These are phyloP conservation scores for Heliothis subflexa DNA, from an alignment of 1,140 invertebrate genomes.

Conservation along the genomic window DNA sequence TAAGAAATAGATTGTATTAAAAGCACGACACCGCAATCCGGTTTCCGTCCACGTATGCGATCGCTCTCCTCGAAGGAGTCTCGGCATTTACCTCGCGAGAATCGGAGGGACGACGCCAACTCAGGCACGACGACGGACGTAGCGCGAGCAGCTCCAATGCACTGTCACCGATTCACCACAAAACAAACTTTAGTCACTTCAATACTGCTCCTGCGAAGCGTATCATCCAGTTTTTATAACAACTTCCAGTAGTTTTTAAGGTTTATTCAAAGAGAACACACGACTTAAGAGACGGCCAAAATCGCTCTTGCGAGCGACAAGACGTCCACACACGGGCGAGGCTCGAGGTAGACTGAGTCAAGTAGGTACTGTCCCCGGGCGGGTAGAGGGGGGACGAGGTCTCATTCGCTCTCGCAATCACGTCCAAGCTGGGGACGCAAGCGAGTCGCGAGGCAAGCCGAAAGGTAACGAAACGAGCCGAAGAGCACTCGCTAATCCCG, in stretches of 20 bases:
- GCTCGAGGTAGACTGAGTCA: constrained; percentile 67
- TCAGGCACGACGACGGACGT: constrained; percentile 70
- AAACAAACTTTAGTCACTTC: constrained; percentile 63
- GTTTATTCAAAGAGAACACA: constrained; percentile 60
- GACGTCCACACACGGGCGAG: constrained; percentile 58
- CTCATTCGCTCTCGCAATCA: constrained; percentile 74
- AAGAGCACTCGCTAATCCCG: constrained; percentile 64
- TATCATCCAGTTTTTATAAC: constrained; percentile 58
- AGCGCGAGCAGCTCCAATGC: constrained; percentile 71
- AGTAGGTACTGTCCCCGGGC: constrained; percentile 63
- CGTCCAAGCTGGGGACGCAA: constrained; percentile 63
- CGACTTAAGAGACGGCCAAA: constrained; percentile 76
- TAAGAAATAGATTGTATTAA: constrained; percentile 59
- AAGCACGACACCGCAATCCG: constrained; percentile 69
- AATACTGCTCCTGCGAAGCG: constrained; percentile 47
- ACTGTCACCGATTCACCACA: constrained; percentile 76
- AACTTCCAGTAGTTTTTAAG: constrained; percentile 61
- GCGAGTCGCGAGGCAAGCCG: constrained; percentile 66
- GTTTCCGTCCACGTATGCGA: constrained; percentile 77
- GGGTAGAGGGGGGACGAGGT: constrained; percentile 66
- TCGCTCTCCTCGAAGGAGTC: constrained; percentile 65
- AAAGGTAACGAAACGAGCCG: constrained; percentile 53
- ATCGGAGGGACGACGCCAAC: constrained; percentile 78
- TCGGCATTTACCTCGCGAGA: constrained; percentile 80
- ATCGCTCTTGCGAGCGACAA: constrained; percentile 54